Conservation (phyloP, 2,888 invertebrate species). For the Platynereis dumerilii region DNA sequence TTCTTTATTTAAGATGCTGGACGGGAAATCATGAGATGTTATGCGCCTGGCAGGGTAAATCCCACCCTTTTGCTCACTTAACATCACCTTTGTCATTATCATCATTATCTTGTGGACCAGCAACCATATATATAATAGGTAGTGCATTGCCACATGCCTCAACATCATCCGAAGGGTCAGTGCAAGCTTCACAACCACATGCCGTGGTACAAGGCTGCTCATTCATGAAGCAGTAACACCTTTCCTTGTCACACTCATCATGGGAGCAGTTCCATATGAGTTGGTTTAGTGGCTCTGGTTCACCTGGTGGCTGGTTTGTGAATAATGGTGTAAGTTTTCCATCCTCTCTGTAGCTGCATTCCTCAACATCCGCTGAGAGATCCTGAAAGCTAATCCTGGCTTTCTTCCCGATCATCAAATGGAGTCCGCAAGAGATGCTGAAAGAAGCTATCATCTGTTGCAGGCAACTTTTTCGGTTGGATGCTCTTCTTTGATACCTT, state of each 20-base stretch:
- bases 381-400: not conserved
- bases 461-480: not conserved
- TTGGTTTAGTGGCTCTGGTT: not conserved
- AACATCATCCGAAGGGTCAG: too few relatives aligned
- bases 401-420: not conserved
- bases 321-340: not conserved
- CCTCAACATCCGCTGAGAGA: not conserved
- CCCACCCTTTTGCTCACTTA: too few relatives aligned
- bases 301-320: not conserved
- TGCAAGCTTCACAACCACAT: too few relatives aligned
- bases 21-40: too few relatives aligned
- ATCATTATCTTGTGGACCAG: too few relatives aligned
- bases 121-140: too few relatives aligned
- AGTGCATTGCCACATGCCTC: too few relatives aligned
- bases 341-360: not conserved
- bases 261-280: not conserved
- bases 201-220: too few relatives aligned
- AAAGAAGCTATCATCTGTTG: slow-evolving; percentile 3
- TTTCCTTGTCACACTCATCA: not conserved
- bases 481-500: not conserved
- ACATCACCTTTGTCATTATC: too few relatives aligned
- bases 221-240: not conserved
- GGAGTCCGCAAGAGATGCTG: slow-evolving; percentile 2
- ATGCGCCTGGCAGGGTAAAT: too few relatives aligned
- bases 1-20: too few relatives aligned